Evolutionary conservation across 1,140 invertebrate genomes (phyloP).

Genomic region (Bathynomus jamesi): DNA sequence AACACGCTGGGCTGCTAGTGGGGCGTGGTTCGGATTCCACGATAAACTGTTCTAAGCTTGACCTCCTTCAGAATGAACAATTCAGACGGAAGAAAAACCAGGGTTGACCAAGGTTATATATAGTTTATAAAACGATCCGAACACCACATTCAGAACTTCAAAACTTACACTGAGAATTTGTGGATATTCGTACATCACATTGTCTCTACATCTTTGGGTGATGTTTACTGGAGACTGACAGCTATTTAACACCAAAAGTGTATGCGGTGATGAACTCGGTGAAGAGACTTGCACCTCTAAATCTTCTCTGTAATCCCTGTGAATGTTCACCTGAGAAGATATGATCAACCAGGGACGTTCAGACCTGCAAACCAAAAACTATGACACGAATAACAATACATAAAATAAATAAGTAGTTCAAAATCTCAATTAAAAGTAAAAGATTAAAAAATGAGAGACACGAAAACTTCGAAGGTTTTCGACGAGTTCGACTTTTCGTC

Average conservation of each 20-base stretch:
- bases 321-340: conserved; percentile 74
- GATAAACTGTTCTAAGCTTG: too few relatives aligned
- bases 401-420: neutral
- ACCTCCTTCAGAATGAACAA: too few relatives aligned
- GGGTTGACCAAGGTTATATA: too few relatives aligned
- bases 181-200: conserved; percentile 63
- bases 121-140: too few relatives aligned
- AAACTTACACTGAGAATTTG: conserved; percentile 59
- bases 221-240: conserved; percentile 54
- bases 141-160: too few relatives aligned
- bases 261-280: conserved; percentile 48
- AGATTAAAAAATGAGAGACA: neutral
- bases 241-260: conserved; percentile 57
- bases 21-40: too few relatives aligned
- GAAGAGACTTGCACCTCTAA: conserved; percentile 54
- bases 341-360: conserved; percentile 53
- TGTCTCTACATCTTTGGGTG: conserved; percentile 57
- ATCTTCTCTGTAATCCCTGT: conserved; percentile 61
- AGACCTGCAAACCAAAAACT: conserved; percentile 38
- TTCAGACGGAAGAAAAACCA: too few relatives aligned
- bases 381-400: neutral
- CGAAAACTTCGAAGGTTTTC: too few relatives aligned
- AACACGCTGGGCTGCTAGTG: too few relatives aligned
- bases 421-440: too few relatives aligned
- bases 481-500: too few relatives aligned